Base-by-base conservation (phyloP, 2,113 vertebrate species). In the Phaethornis superciliosus region DNA sequence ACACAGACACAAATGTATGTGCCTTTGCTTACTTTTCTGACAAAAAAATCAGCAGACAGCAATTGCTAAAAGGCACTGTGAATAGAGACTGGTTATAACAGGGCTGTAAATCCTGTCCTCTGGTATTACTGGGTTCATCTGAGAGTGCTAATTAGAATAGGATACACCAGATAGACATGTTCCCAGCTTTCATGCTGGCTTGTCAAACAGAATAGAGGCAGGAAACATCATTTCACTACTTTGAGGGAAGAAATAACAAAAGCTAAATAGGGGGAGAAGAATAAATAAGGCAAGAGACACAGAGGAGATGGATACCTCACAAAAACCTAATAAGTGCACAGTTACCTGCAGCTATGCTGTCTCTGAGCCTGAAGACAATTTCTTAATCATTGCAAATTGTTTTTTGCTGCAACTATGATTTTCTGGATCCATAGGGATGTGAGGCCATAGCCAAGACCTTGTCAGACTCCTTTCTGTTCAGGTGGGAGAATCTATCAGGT, bases 71-170 rank as follows among this genome's bases (percentile, higher is more conserved):
- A 91, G 28, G 14, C 12, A 7, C 10, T 85, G 21, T 69, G 33
- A 90, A 72, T 47, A 79, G 33, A 44, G 7, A 51, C 56, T 88
- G 21, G 18, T 60, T 76, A 60, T 64, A 88, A 85, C 6, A 24
- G 40, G 8, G 70, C 12, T 80, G 55, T 55, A 87, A 91, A 94
- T 69, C 82, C 54, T 91, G 70, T 65, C 67, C 32, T 64, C 42
- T 15, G 51, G 40, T 85, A 79, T 54, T 62, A 52, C 15, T 49
- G 35, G 44, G 4, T 87, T 93, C 77, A 74, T 95, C 59, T 2
- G 3, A 82, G 59, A 23, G 17, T 93, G n/a, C 33, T 87, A 90
- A 92, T 91, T 77, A 86, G 65, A 91, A 69, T 81, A 85, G 27
- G 33, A 55, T 32, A 71, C 35, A 65, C 9, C 51, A 83, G 35